Conservation (phyloP, 2,888 invertebrate genomes). For the Drosophila nr. fundita region DNA sequence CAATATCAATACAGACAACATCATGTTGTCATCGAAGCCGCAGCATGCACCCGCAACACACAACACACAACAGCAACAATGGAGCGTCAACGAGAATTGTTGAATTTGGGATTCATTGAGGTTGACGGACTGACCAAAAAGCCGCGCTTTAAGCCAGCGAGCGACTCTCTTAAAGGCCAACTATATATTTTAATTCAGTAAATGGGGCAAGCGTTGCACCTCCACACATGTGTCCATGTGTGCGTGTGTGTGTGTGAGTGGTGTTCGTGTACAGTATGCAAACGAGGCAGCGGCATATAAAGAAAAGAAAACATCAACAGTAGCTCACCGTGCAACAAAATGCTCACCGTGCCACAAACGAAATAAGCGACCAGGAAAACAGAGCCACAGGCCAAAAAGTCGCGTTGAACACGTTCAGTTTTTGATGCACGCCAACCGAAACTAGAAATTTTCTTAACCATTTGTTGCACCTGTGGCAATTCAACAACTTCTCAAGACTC, state of each 20-base stretch:
- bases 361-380: slow-evolving; percentile 1
- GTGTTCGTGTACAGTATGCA: slow-evolving; percentile 47
- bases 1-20: slow-evolving; percentile 30
- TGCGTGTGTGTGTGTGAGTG: slow-evolving; percentile 5
- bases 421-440: slow-evolving; percentile 52
- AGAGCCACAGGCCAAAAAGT: slow-evolving; percentile 14
- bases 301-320: slow-evolving; percentile 2
- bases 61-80: slow-evolving; percentile 4
- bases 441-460: slow-evolving; percentile 7
- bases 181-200: slow-evolving; percentile 59
- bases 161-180: slow-evolving; percentile 34
- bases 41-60: slow-evolving; percentile 7
- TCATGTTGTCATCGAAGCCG: slow-evolving; percentile 38
- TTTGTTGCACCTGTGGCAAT: background rate
- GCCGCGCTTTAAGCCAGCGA: slow-evolving; percentile 5
- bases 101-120: background rate
- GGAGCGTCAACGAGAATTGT: background rate
- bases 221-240: background rate
- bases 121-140: background rate
- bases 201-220: slow-evolving; percentile 62
- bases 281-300: slow-evolving; percentile 41
- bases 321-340: slow-evolving; percentile 12
- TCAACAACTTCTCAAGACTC: background rate
- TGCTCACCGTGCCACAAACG: slow-evolving; percentile 26
- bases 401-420: slow-evolving; percentile 67